Conservation (phyloP, 2,888 invertebrate genomes). For the Ethmia dodecea region DNA sequence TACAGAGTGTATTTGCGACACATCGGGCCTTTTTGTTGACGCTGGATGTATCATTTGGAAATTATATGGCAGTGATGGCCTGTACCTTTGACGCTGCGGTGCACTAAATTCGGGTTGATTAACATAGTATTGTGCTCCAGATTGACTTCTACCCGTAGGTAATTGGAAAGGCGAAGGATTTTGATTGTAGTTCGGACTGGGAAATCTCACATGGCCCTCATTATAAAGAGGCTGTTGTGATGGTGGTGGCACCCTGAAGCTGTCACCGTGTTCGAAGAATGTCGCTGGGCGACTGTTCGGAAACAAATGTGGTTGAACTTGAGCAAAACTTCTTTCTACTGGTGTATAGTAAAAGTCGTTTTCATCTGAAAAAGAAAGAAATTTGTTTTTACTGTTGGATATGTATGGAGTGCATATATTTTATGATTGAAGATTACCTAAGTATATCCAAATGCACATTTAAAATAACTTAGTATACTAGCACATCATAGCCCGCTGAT, state of each 20-base stretch:
- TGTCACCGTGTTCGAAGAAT: slow-evolving; percentile 58
- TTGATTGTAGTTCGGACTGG: slow-evolving; percentile 69
- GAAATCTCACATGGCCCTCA: slow-evolving; percentile 57
- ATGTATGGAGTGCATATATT: no score
- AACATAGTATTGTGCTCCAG: slow-evolving; percentile 60
- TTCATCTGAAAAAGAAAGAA: slow-evolving; percentile 53
- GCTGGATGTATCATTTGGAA: slow-evolving; percentile 66
- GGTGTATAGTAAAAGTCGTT: slow-evolving; percentile 68
- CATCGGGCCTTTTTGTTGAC: slow-evolving; percentile 75
- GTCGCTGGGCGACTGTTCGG: slow-evolving; percentile 54
- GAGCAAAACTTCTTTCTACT: slow-evolving; percentile 71
- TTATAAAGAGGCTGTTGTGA: slow-evolving; percentile 52
- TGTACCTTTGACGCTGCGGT: slow-evolving; percentile 55
- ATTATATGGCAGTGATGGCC: slow-evolving; percentile 62
- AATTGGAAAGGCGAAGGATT: slow-evolving; percentile 70
- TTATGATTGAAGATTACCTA: no score
- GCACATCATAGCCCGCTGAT: no score
- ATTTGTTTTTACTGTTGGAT: no score
- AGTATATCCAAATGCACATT: no score
- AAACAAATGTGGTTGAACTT: slow-evolving; percentile 69
- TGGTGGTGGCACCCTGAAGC: slow-evolving; percentile 47
- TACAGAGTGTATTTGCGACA: slow-evolving; percentile 74
- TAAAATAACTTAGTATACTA: no score
- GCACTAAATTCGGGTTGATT: slow-evolving; percentile 64
- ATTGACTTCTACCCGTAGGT: slow-evolving; percentile 68